Conservation (phyloP, 2,888 invertebrate genomes). For the Gastracanthus pulcherrimus region DNA sequence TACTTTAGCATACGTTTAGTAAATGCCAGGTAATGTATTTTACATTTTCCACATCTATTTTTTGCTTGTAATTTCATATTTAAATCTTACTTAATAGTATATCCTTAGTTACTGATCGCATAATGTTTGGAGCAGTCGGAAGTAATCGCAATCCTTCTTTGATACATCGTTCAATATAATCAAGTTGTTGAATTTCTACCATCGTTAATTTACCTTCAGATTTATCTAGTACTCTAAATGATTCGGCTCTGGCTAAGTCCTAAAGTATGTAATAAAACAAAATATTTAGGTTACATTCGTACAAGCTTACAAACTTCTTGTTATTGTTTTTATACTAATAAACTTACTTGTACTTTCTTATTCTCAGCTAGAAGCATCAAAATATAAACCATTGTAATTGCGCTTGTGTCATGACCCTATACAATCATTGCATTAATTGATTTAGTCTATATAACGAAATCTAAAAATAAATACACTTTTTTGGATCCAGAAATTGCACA, state of each 20-base stretch:
- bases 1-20: too few relatives aligned
- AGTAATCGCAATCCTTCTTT: slow-evolving; percentile 84
- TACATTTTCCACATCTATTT: too few relatives aligned
- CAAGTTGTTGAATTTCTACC: slow-evolving; percentile 82
- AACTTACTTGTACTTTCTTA: slow-evolving; percentile 69
- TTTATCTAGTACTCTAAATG: slow-evolving; percentile 78
- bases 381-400: slow-evolving; percentile 78
- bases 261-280: slow-evolving; percentile 12
- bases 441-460: too few relatives aligned
- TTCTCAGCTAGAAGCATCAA: slow-evolving; percentile 78
- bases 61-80: too few relatives aligned
- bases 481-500: too few relatives aligned
- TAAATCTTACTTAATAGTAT: slow-evolving; percentile 11
- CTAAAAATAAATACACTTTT: too few relatives aligned
- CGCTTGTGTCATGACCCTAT: slow-evolving; percentile 83
- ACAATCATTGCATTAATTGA: slow-evolving; percentile 60
- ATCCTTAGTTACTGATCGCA: not conserved
- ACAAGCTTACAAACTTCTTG: too few relatives aligned
- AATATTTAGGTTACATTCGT: too few relatives aligned
- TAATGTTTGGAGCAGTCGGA: slow-evolving; percentile 80
- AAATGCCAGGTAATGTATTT: not conserved
- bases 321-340: not conserved
- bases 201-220: slow-evolving; percentile 78
- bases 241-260: slow-evolving; percentile 62
- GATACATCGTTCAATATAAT: slow-evolving; percentile 84